Base-by-base conservation (phyloP, 2,797 vertebrate genomes). In the Platyrinchus mystaceus region DNA sequence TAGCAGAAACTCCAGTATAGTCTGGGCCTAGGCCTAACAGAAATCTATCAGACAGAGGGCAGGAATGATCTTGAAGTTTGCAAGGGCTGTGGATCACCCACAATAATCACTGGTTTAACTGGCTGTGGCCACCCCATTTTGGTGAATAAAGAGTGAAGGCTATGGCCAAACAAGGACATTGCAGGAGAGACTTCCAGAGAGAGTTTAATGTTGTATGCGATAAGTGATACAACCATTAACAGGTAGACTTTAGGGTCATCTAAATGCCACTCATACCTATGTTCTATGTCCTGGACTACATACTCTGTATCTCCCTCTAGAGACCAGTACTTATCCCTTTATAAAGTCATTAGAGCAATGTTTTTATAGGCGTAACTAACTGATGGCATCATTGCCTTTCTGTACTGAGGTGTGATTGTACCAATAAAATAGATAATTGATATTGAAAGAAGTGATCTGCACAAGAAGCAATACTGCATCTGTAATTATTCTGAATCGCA, bases 1-100 rank as follows among this genome's bases (percentile, higher is more conserved):
- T 44, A 53, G 5, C 30, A 47, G 18, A 26, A 39, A 26, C 17
- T 21, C 7, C 6, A 0, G 19, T 28, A 20, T 1, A 52, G 5
- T 23, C 36, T 46, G 7, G 22, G 2, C 16, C 43, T 47, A 7
- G 10, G 19, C 6, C 14, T 50, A 9, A 17, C 7, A 62, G 12
- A 28, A 82, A 2, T 43, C 55, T 80, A 68, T 23, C 37, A 75
- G 49, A 43, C 7, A 84, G 52, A 86, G 10, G 5, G 20, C 7
- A 28, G n/a, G n/a, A 62, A 37, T 34, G 9, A 13, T 44, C n/a
- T 43, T 81, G 30, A 32, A 50, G 30, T 36, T 78, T 49, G 4
- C 26, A 52, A 43, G n/a, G 14, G 9, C 8, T 20, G 50, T 32
- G 10, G 14, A 41, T 77, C 27, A 62, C 8, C 6, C 27, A 8